Evolutionary conservation across 2,797 vertebrate genomes (phyloP), one percentile per base, ranked within the genome.

Genomic region (Mallotus villosus): DNA sequence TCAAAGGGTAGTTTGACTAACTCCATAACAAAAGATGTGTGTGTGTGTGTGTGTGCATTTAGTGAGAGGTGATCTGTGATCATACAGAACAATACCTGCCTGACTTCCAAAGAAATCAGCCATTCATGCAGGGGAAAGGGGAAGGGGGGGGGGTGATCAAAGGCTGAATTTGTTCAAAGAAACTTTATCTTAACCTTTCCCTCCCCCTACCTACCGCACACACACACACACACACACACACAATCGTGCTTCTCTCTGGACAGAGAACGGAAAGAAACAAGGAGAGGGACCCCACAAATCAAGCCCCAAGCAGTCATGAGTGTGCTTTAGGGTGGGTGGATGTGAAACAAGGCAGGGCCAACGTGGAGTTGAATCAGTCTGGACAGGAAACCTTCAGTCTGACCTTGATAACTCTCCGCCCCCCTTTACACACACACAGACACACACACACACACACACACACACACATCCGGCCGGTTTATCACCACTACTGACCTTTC

Each of bases 151-250:
- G 61, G 67, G 70, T 88, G 85, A 92, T 92, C 90, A 92, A 91
- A 93, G 85, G 74, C 53, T 8, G 77, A 85, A 89, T 91, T 86
- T 86, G 88, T 87, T 92, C 86, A 91, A 92, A 92, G 90, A 80
- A 86, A 89, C 88, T 89, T 88, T 84, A 89, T 91, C 86, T 90
- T 80, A 86, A 91, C 87, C 85, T 87, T 82, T 81, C 24, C 73
- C 73, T 70, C 75, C 63, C 71, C 64, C 63, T 70, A 72, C 63
- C 29, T 37, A 11, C n/a, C 41, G 21, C 24, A 29, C 49, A 25
- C 24, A 8, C 25, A 21, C 67, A 25, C n/a, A n/a, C n/a, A n/a
- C n/a, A 32, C 24, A 29, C 49, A 25, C 24, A 8, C 25, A 21
- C 67, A 25, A 25, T 14, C 16, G 17, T 67, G 61, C 73, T 78